Evolutionary conservation across 2,797 vertebrate species (phyloP).

Genomic region (Myotis planiceps): DNA sequence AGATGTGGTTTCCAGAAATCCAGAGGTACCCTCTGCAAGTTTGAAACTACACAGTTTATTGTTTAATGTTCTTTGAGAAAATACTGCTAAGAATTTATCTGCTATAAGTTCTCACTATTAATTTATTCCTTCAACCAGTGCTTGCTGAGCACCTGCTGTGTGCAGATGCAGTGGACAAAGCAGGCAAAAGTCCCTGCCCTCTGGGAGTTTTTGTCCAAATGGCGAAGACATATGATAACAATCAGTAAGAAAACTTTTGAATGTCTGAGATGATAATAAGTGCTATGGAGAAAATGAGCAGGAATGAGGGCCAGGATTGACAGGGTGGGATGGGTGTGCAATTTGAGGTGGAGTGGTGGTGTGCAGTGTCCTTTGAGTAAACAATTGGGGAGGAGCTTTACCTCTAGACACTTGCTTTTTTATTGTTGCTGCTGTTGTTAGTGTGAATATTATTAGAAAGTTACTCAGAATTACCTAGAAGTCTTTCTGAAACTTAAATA

Average conservation of each 20-base stretch:
- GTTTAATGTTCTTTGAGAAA: conserved; percentile 3
- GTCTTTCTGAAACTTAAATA: not conserved
- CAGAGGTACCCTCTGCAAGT: not conserved
- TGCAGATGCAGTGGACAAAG: not conserved
- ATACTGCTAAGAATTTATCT: not conserved
- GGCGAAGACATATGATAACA: not conserved
- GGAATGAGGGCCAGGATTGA: not conserved
- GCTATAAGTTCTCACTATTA: not conserved
- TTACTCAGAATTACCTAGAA: not conserved
- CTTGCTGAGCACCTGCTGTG: not conserved
- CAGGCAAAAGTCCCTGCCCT: not conserved
- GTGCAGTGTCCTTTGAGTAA: not conserved
- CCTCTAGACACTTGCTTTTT: not conserved
- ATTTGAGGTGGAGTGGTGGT: not conserved
- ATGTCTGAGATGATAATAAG: not conserved
- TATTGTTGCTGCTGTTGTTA: not conserved
- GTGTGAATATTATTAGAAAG: not conserved
- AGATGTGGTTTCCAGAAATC: not conserved
- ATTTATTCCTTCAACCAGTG: not conserved
- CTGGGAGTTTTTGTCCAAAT: not conserved
- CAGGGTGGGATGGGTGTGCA: not conserved
- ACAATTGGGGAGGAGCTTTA: not conserved
- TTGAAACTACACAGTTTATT: not conserved
- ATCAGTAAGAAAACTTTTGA: not conserved
- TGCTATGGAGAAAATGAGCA: not conserved